Base-by-base conservation (phyloP, 2,888 invertebrate genomes). In the Frankliniella intonsa region DNA sequence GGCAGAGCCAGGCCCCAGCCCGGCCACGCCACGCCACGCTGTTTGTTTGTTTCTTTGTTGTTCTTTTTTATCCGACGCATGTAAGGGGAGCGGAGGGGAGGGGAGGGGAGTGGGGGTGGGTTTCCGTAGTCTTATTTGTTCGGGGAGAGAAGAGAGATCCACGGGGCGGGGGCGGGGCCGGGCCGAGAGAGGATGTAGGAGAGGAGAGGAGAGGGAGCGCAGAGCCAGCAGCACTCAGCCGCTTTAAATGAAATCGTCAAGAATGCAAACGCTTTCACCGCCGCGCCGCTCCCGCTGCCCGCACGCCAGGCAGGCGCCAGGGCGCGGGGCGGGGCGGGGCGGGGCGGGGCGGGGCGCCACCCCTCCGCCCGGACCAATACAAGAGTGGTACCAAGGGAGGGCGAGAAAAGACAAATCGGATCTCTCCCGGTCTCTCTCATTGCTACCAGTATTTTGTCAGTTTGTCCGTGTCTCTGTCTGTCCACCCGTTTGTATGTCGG, bases 71-170 rank as follows among this genome's bases (percentile, higher is more conserved):
- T 25, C 69, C 69, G 25, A 55, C 69, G 25, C 69, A 76, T n/a
- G 25, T n/a, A 69, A 22, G 22, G 22, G 22, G 69, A 69, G 69
- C 11, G 69, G 22, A 10, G 8, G 69, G 11, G 55, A 55, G 55
- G 17, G 55, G 17, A 8, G 7, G 55, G 17, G 55, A 8, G 55
- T 3, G 62, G n/a, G 62, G 62, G 62, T 10, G 69, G 69, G 22
- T 76, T 76, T 76, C 69, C 55, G 55, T 19, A 19, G 69, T 76
- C 69, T 76, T 76, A 76, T 76, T 76, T 76, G 69, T 76, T 76
- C 69, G 69, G 25, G 69, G 69, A 76, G 55, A 55, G 14, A 19
- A 55, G 55, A 55, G 55, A 55, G 11, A 55, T 5, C 14, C 17
- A 55, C 17, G 19, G 55, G 19, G 55, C 14, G 14, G n/a, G n/a